Conservation (phyloP, 1,140 invertebrate species). For the Caenorhabditis inopinata region DNA sequence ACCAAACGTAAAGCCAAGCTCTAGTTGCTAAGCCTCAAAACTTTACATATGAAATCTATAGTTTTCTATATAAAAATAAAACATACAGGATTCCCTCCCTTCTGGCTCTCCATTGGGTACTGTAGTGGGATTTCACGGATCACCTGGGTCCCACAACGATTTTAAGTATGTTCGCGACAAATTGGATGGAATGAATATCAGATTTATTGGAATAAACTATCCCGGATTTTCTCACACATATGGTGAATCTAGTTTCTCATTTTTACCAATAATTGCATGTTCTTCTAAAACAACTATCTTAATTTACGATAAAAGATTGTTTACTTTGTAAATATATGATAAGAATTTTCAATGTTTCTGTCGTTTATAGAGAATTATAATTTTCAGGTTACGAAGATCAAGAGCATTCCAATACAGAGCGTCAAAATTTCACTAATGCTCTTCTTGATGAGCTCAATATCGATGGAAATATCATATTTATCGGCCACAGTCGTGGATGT, state of each 20-base stretch:
- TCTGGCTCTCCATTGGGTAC: constrained; percentile 45
- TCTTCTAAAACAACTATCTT: too few relatives aligned
- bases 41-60: too few relatives aligned
- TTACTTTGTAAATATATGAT: too few relatives aligned
- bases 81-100: constrained; percentile 47
- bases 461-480: constrained; percentile 39
- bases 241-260: too few relatives aligned
- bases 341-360: too few relatives aligned
- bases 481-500: constrained; percentile 47
- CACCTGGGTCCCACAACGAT: constrained; percentile 50
- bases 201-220: constrained; percentile 50
- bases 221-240: constrained; percentile 46
- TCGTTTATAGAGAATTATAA: too few relatives aligned
- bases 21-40: too few relatives aligned
- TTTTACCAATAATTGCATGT: too few relatives aligned
- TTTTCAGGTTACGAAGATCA: constrained; percentile 36
- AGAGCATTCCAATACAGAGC: constrained; percentile 43
- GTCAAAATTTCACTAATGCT: constrained; percentile 42
- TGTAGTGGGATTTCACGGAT: constrained; percentile 46
- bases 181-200: constrained; percentile 36
- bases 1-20: too few relatives aligned
- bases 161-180: constrained; percentile 46
- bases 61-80: too few relatives aligned
- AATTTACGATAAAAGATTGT: too few relatives aligned
- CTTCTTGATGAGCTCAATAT: constrained; percentile 21